These are phyloP conservation scores for Diglossa cyanea DNA, from an alignment of 2,797 vertebrate species.

Conservation along the genomic window DNA sequence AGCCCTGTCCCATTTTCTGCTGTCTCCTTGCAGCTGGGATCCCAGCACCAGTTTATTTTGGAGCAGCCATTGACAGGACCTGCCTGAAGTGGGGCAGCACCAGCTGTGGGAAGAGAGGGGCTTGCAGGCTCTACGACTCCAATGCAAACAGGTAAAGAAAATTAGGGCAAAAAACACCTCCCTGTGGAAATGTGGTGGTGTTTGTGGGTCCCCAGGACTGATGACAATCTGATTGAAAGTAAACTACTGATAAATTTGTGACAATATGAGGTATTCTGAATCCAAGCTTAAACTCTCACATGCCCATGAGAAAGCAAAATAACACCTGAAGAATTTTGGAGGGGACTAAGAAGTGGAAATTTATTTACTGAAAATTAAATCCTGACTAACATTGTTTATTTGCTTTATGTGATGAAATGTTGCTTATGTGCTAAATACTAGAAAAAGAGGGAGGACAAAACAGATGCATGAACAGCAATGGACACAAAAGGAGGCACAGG, in stretches of 20 bases:
- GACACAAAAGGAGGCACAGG: neutral
- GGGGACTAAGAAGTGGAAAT: neutral
- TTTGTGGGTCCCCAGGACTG: no score
- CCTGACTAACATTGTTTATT: neutral
- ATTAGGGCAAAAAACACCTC: neutral
- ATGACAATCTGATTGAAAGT: neutral
- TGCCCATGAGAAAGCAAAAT: neutral
- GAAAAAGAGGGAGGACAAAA: neutral
- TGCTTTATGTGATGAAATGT: neutral
- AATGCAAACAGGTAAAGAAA: conserved; percentile 81
- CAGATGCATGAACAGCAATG: neutral
- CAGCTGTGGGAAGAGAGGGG: conserved; percentile 82
- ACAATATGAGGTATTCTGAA: neutral
- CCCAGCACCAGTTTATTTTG: conserved; percentile 89
- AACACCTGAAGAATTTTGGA: neutral
- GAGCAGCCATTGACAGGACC: conserved; percentile 86
- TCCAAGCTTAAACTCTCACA: neutral
- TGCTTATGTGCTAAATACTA: neutral
- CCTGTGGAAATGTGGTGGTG: no score
- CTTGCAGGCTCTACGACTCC: conserved; percentile 87
- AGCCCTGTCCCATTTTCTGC: neutral
- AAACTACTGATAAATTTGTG: neutral
- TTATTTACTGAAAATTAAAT: neutral
- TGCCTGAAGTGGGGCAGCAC: conserved; percentile 90
- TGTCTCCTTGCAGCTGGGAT: conserved; percentile 82